Evolutionary conservation across 2,888 invertebrate species (phyloP), one percentile per base, ranked within the genome.

Genomic region (Drosophila differens): DNA sequence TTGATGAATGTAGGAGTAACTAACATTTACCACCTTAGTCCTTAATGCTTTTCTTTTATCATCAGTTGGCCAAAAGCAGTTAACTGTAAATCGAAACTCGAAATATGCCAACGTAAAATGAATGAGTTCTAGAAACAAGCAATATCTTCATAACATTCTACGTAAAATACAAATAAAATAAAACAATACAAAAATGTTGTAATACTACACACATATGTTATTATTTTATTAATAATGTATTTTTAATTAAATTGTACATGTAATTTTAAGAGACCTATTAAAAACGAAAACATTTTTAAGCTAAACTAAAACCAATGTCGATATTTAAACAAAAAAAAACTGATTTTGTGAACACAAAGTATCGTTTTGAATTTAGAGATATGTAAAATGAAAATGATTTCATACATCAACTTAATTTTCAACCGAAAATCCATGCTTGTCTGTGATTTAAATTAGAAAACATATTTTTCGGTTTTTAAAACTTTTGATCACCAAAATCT

Each of bases 61-160:
- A 60, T 61, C 75, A 72, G 58, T 76, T 77, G 65, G 83, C 58
- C 69, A 75, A 77, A 66, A 79, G 61, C 76, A 79, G 64, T 79
- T 71, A 79, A 79, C 71, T 51, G 9, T 16, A 47, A 52, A 74
- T 51, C 16, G 9, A 25, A 25, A 77, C 67, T 75, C 64, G 22
- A 64, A 79, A 79, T 75, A 68, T 79, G 79, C 71, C 79, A 79
- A 79, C 70, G 67, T 60, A 59, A 65, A 67, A 58, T 59, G 35
- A 63, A 62, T 66, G 28, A 66, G 64, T 58, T 57, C 49, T 58
- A 70, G 60, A 47, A 66, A 71, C 58, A 68, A 70, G 67, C 49
- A 70, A 70, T 30, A 73, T 68, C 70, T 80, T 80, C 81, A 76
- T 52, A 69, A 81, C 74, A 81, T 81, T 81, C 74, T 70, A 66